phyloP scores from a whole-genome alignment of 2,797 vertebrate species.

The Semotilus atromaculatus region DNA sequence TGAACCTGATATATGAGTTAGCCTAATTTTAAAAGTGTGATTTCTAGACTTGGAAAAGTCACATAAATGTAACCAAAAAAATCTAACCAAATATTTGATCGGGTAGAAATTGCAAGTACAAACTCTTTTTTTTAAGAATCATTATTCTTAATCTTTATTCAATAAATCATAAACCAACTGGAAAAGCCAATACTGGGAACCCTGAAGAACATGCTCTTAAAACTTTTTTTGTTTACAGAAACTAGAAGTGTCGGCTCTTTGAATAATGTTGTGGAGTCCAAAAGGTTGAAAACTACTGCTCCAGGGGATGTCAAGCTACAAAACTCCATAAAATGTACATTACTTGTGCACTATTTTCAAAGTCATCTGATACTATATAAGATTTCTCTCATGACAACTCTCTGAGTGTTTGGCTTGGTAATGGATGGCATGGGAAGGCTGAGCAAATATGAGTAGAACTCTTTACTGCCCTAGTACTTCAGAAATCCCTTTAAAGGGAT shows the following conservation, averaged over 20 bases:
- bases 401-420: not conserved
- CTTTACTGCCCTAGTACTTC: no score
- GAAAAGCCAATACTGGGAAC: not conserved
- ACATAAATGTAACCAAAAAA: not conserved
- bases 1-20: not conserved
- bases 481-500: no score
- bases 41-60: not conserved
- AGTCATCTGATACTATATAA: not conserved
- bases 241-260: not conserved
- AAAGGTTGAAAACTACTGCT: not conserved
- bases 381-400: not conserved
- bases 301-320: not conserved
- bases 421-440: no score
- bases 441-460: no score
- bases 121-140: not conserved
- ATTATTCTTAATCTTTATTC: not conserved
- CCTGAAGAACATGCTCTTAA: not conserved
- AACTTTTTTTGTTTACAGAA: not conserved
- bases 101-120: not conserved
- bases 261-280: not conserved
- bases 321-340: not conserved
- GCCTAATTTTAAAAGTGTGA: not conserved
- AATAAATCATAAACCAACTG: not conserved
- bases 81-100: not conserved
- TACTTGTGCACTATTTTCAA: not conserved